Evolutionary conservation across 2,113 vertebrate genomes (phyloP).

Genomic region (Gopherus flavomarginatus): DNA sequence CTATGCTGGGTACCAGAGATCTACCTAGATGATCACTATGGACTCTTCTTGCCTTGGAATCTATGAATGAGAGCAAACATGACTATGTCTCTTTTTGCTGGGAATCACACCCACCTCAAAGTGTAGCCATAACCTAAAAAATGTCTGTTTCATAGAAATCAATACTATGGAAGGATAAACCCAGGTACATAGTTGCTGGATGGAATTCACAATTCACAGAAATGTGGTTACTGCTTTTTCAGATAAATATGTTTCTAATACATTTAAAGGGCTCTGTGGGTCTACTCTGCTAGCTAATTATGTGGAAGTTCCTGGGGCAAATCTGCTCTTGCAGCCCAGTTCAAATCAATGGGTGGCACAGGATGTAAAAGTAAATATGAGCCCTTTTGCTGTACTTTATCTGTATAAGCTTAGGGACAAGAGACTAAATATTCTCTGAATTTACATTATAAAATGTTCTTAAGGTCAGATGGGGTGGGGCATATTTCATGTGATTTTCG

Average conservation of each 20-base stretch:
- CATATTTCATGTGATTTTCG: accelerated
- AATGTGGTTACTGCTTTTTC: not conserved
- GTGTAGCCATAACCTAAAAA: no score
- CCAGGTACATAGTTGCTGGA: no score
- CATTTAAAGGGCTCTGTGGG: accelerated
- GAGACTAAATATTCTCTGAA: not conserved
- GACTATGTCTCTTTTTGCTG: no score
- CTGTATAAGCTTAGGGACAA: not conserved
- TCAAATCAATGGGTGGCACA: not conserved
- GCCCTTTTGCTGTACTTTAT: not conserved
- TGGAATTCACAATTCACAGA: no score
- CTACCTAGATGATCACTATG: no score
- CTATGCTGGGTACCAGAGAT: no score
- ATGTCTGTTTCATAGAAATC: no score
- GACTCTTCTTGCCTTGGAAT: no score
- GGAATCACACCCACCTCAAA: no score
- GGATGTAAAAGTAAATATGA: not conserved
- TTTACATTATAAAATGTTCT: accelerated
- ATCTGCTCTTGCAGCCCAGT: accelerated
- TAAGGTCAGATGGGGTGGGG: not conserved
- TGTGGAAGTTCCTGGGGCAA: not conserved
- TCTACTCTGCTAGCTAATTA: not conserved
- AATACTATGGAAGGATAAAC: no score
- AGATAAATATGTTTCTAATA: not conserved
- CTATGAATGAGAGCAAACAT: no score